Percentiles rank a stretch among this genome's conserved stretches.
phyloP scores from a whole-genome alignment of 2,888 invertebrate genomes.

The Callosobruchus maculatus region DNA sequence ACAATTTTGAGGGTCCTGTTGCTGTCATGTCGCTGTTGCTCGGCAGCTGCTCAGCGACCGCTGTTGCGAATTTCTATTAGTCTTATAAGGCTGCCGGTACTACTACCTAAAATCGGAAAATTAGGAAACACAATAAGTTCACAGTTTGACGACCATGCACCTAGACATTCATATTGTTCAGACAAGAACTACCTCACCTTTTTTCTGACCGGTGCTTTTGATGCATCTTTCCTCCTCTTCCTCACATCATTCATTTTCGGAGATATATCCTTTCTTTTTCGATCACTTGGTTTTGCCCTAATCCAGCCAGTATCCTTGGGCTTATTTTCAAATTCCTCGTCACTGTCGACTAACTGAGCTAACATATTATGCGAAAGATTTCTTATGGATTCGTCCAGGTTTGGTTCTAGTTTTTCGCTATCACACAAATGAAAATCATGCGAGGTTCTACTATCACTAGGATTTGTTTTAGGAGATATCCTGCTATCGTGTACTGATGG shows the following conservation, averaged over 20 bases:
- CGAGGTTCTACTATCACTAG: not conserved
- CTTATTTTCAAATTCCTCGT: conserved; percentile 31
- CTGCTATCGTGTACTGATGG: not conserved
- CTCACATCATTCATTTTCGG: not conserved
- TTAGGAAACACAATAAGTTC: too few relatives aligned
- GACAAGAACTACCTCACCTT: not conserved
- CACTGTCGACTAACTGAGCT: conserved; percentile 14
- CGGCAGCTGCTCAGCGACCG: too few relatives aligned
- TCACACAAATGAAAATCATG: not conserved
- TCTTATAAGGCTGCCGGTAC: too few relatives aligned
- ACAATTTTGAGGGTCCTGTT: too few relatives aligned
- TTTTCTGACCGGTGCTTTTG: not conserved
- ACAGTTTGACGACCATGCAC: too few relatives aligned
- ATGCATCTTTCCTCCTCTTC: conserved; percentile 12
- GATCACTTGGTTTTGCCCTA: not conserved
- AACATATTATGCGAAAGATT: conserved; percentile 5
- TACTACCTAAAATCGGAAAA: too few relatives aligned
- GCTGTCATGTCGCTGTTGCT: too few relatives aligned
- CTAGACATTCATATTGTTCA: too few relatives aligned
- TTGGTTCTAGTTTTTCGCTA: not conserved
- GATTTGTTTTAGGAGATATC: not conserved
- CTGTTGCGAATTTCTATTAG: too few relatives aligned
- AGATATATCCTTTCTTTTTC: not conserved
- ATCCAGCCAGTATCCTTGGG: conserved; percentile 5
- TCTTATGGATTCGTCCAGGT: conserved; percentile 5